These are phyloP conservation scores for Panonychus citri DNA, from an alignment of 1,140 invertebrate species.

Conservation along the genomic window DNA sequence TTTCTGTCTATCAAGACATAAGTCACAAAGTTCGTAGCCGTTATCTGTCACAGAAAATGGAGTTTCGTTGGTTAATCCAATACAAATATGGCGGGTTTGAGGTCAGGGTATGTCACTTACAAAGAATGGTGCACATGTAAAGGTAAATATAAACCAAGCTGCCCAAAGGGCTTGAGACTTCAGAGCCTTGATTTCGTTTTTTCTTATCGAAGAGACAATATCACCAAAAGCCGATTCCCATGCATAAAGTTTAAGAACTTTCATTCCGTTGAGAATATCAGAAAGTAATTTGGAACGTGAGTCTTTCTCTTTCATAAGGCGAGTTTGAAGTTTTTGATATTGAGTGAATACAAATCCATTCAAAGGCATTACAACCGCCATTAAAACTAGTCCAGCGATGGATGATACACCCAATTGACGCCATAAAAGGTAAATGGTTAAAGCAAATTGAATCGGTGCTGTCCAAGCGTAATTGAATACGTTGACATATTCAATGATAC, in stretches of 20 bases:
- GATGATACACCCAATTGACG: slow-evolving; percentile 31
- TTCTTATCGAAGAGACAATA: slow-evolving; percentile 8
- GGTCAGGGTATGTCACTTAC: no score
- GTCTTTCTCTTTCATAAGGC: slow-evolving; percentile 22
- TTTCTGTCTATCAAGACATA: slow-evolving; percentile 26
- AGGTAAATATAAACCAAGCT: slow-evolving; percentile 1
- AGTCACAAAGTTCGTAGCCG: slow-evolving; percentile 19
- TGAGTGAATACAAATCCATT: slow-evolving; percentile 25
- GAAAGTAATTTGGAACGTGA: slow-evolving; percentile 21
- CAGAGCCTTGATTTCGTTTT: background rate
- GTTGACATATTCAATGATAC: slow-evolving; percentile 13
- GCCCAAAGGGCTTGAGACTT: background rate
- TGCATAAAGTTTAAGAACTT: slow-evolving; percentile 17
- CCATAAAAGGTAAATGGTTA: slow-evolving; percentile 26
- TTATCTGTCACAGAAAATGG: slow-evolving; percentile 12
- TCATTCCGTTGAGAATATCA: slow-evolving; percentile 22
- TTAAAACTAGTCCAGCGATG: slow-evolving; percentile 65
- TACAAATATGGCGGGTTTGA: no score
- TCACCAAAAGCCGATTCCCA: slow-evolving; percentile 16
- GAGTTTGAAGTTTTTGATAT: slow-evolving; percentile 23
- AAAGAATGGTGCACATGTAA: slow-evolving; percentile 18
- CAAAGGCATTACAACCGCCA: slow-evolving; percentile 38
- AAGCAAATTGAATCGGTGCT: slow-evolving; percentile 20
- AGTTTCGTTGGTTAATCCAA: background rate
- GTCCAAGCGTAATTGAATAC: slow-evolving; percentile 20